Percentiles rank a stretch among this genome's conserved stretches.
Conservation (phyloP, 2,113 vertebrate species). For the Thunnus thynnus region DNA sequence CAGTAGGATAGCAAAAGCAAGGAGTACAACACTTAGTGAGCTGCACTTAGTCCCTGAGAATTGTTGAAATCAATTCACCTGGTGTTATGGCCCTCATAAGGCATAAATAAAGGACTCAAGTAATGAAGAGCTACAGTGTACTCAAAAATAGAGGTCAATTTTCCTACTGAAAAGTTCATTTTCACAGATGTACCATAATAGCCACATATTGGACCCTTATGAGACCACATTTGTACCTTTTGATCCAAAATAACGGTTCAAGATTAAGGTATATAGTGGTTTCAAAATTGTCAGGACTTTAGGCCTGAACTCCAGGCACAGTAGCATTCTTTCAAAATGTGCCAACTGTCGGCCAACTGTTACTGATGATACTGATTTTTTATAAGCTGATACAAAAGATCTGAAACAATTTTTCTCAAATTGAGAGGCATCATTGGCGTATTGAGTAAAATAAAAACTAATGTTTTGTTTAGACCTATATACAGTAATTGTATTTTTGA, state of each 20-base stretch:
- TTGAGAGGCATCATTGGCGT: neutral
- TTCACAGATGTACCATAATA: neutral
- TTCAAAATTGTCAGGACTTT: neutral
- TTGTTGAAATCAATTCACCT: conserved; percentile 5
- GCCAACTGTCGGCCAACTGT: neutral
- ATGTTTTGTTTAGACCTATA: neutral
- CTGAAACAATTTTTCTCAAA: neutral
- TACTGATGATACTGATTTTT: neutral
- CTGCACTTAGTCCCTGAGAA: conserved; percentile 22
- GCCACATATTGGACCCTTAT: neutral
- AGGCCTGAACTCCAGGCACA: neutral
- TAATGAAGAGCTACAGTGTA: neutral
- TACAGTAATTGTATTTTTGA: neutral
- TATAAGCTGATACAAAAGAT: neutral
- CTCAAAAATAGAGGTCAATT: neutral
- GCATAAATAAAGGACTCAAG: neutral
- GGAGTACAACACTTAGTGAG: conserved; percentile 15
- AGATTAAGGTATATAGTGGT: neutral
- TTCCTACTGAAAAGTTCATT: neutral
- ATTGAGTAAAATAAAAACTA: neutral
- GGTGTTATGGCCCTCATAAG: no score
- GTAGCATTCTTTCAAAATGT: neutral
- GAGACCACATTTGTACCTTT: no score
- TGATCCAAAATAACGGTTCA: neutral
- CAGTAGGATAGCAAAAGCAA: conserved; percentile 49